Percentiles rank a stretch among this genome's conserved stretches.
Conservation (phyloP, 2,113 vertebrate species). For the Trinectes maculatus region DNA sequence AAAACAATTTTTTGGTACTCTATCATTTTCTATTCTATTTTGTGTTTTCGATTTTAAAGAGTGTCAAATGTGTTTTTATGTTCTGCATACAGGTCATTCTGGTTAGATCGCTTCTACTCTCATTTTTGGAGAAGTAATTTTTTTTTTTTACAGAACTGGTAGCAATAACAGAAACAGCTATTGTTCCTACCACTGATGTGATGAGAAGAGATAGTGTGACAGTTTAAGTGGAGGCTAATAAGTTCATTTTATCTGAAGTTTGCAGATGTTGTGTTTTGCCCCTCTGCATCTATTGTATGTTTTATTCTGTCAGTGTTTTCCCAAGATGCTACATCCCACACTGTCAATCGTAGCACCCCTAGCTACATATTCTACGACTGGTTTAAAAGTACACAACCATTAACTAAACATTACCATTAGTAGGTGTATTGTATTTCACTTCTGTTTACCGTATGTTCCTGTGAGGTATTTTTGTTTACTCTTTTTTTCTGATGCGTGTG, state of each 20-base stretch:
- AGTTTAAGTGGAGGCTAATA: constrained; percentile 1
- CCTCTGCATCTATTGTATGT: constrained; percentile 27
- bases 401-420: constrained; percentile 57
- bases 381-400: constrained; percentile 61
- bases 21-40: neutral
- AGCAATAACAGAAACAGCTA: neutral
- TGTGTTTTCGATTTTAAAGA: no score
- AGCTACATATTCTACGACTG: constrained; percentile 67
- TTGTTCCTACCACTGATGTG: neutral
- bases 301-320: constrained; percentile 43
- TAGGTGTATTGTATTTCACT: constrained; percentile 38
- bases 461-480: constrained; percentile 41
- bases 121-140: neutral
- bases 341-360: constrained; percentile 54
- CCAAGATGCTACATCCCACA: constrained; percentile 54
- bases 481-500: constrained; percentile 39
- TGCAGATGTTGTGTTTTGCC: constrained; percentile 31
- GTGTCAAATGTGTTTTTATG: no score
- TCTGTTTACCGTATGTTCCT: constrained; percentile 26
- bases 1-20: neutral
- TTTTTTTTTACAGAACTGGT: neutral
- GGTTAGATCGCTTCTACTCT: neutral
- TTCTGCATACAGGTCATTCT: neutral
- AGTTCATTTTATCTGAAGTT: constrained; percentile 32
- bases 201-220: neutral